These are phyloP conservation scores for Phylloscopus collybita DNA, from an alignment of 2,797 vertebrate species.

Conservation along the genomic window DNA sequence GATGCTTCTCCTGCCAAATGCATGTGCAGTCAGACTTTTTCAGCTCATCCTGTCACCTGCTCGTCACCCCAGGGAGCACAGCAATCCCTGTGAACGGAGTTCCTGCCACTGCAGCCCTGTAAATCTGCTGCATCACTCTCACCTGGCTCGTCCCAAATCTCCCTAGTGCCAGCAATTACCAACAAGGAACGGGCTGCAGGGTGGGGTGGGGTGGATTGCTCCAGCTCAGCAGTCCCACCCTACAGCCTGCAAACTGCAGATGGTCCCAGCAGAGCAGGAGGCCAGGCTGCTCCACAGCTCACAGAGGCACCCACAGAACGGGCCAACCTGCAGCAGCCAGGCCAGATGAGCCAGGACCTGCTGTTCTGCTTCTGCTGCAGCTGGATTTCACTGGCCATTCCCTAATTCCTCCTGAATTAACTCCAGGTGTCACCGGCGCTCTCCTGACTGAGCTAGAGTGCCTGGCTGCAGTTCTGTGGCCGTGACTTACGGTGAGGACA, in stretches of 20 bases:
- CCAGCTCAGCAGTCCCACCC: neutral
- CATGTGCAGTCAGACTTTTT: accelerated
- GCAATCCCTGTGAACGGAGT: neutral
- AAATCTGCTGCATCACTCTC: neutral
- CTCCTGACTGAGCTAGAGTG: neutral
- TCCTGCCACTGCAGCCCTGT: neutral
- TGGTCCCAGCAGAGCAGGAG: neutral
- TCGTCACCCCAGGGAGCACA: neutral
- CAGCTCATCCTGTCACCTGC: neutral
- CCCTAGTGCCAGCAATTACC: neutral
- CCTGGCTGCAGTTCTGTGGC: neutral
- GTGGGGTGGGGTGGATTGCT: neutral
- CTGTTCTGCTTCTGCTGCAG: neutral
- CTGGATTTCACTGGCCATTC: neutral
- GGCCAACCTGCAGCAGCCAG: neutral
- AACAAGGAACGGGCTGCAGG: neutral
- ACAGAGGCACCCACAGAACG: neutral
- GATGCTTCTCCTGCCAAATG: neutral
- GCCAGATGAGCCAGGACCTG: neutral
- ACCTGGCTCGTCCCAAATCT: neutral
- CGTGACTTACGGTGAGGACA: neutral
- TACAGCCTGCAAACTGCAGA: neutral
- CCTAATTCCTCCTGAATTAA: neutral
- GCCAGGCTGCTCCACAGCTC: neutral
- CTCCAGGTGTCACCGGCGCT: accelerated